Conservation (phyloP, 1,140 invertebrate genomes). For the Carcinoscorpius rotundicauda region DNA sequence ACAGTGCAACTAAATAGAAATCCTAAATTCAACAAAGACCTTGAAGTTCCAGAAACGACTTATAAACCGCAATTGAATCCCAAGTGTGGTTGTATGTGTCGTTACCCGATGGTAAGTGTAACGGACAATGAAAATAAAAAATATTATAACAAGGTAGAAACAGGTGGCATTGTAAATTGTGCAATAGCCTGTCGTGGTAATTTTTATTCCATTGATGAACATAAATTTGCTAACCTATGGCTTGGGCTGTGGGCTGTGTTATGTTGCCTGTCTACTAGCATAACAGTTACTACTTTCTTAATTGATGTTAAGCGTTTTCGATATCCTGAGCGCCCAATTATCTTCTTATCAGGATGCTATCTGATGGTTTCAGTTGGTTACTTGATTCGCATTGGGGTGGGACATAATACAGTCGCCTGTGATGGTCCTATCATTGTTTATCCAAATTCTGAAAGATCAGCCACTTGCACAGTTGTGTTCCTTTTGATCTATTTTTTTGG, state of each 20-base stretch:
- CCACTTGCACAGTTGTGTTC: constrained; percentile 72
- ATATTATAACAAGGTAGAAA: constrained; percentile 48
- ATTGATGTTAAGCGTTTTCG: constrained; percentile 70
- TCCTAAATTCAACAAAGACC: too few relatives aligned
- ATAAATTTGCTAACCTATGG: constrained; percentile 69
- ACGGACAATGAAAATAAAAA: constrained; percentile 39
- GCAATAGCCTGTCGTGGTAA: constrained; percentile 77
- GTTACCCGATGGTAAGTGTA: constrained; percentile 55
- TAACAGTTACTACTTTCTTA: constrained; percentile 64
- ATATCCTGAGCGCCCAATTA: constrained; percentile 85
- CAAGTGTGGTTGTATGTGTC: constrained; percentile 63
- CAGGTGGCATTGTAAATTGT: constrained; percentile 66
- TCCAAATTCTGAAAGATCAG: constrained; percentile 50
- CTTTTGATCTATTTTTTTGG: constrained; percentile 83
- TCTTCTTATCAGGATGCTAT: constrained; percentile 89
- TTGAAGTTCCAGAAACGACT: too few relatives aligned
- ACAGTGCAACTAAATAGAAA: too few relatives aligned
- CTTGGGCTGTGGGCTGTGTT: constrained; percentile 40
- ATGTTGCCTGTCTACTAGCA: constrained; percentile 39
- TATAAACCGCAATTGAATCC: too few relatives aligned
- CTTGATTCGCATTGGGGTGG: constrained; percentile 65
- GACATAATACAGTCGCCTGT: constrained; percentile 80
- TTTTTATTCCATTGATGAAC: constrained; percentile 73
- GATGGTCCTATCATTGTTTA: constrained; percentile 49
- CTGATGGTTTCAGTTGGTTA: constrained; percentile 87